Conservation (phyloP, 2,113 vertebrate species). For the Heterocephalus glaber region DNA sequence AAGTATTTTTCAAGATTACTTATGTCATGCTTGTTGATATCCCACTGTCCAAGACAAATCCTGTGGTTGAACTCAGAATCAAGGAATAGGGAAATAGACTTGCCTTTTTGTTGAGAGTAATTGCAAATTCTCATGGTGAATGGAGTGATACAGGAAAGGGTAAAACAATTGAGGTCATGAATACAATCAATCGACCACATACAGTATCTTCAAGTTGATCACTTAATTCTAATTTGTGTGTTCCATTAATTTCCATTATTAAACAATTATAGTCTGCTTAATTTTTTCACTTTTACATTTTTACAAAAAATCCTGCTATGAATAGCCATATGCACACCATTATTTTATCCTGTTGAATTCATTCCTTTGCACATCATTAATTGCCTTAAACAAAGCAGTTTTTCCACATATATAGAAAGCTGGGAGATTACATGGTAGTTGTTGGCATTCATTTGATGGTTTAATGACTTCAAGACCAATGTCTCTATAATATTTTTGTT, state of each 20-base stretch:
- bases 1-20: neutral
- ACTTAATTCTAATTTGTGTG: neutral
- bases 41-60: neutral
- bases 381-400: neutral
- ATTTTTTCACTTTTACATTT: neutral
- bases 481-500: neutral
- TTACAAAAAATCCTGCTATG: neutral
- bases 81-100: neutral
- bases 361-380: neutral
- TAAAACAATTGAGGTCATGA: neutral
- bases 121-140: neutral
- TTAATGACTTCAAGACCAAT: neutral
- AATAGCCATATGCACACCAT: neutral
- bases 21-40: neutral
- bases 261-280: neutral
- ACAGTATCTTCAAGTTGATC: neutral
- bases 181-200: neutral
- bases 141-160: neutral
- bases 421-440: neutral
- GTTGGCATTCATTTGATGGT: neutral
- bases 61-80: neutral
- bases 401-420: neutral
- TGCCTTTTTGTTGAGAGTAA: neutral
- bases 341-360: neutral
- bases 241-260: neutral